These are phyloP conservation scores for Cryptoprocta ferox DNA, from an alignment of 2,797 vertebrate species.

Conservation along the genomic window DNA sequence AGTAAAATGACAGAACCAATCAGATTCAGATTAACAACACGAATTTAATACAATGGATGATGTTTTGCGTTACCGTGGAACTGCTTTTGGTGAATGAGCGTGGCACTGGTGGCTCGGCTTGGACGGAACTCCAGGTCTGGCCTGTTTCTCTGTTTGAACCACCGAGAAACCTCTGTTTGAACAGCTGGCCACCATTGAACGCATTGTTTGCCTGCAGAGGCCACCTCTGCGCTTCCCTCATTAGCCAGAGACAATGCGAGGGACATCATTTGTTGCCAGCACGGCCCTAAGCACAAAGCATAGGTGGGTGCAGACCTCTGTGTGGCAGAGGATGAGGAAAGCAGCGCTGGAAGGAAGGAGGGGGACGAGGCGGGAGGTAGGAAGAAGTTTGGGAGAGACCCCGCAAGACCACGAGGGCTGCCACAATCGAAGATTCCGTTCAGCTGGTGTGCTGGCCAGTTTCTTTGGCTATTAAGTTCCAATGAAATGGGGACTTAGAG, in stretches of 20 bases:
- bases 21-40: conserved; percentile 43
- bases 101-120: background rate
- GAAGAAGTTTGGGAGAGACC: background rate
- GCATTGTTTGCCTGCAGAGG: background rate
- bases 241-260: background rate
- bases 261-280: background rate
- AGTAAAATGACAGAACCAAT: conserved; percentile 60
- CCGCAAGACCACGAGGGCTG: background rate
- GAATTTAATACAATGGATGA: conserved; percentile 20
- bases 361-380: background rate
- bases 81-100: background rate
- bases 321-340: background rate
- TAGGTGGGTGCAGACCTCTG: background rate
- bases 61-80: background rate
- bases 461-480: conserved; percentile 25
- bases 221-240: background rate
- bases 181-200: background rate
- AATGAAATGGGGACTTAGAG: background rate
- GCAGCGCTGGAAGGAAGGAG: background rate
- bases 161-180: conserved; percentile 21
- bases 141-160: background rate
- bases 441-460: background rate
- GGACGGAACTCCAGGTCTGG: fast-evolving
- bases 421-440: background rate
- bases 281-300: background rate